Conservation (phyloP, 2,113 vertebrate species). For the Choloepus hoffmanni region DNA sequence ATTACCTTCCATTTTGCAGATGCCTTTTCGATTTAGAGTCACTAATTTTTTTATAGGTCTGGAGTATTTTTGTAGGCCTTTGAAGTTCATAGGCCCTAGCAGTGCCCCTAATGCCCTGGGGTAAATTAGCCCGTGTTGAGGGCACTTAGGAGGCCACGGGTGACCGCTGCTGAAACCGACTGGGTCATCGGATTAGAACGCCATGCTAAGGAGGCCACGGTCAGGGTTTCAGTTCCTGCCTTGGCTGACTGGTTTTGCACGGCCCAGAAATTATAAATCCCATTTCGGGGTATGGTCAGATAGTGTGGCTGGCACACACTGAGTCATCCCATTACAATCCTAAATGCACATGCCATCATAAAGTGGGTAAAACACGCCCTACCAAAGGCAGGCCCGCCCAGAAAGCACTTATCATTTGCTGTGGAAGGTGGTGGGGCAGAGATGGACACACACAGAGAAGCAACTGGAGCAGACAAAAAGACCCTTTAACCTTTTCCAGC, state of each 20-base stretch:
- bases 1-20: background rate
- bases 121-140: background rate
- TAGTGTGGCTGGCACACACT: background rate
- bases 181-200: background rate
- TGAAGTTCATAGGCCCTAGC: background rate
- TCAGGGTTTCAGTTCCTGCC: background rate
- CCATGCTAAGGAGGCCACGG: background rate
- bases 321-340: background rate
- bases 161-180: background rate
- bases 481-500: slow-evolving; percentile 61
- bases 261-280: background rate
- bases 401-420: background rate
- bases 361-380: background rate
- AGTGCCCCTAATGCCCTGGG: background rate
- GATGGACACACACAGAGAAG: background rate
- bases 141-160: background rate
- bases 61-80: background rate
- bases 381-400: background rate
- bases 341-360: background rate
- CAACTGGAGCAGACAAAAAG: slow-evolving; percentile 47
- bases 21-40: background rate
- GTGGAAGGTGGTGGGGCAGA: background rate
- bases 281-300: background rate
- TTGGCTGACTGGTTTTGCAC: background rate
- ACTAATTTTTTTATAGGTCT: background rate